Evolutionary conservation across 2,113 vertebrate genomes (phyloP).

Genomic region (Sclerurus mexicanus): DNA sequence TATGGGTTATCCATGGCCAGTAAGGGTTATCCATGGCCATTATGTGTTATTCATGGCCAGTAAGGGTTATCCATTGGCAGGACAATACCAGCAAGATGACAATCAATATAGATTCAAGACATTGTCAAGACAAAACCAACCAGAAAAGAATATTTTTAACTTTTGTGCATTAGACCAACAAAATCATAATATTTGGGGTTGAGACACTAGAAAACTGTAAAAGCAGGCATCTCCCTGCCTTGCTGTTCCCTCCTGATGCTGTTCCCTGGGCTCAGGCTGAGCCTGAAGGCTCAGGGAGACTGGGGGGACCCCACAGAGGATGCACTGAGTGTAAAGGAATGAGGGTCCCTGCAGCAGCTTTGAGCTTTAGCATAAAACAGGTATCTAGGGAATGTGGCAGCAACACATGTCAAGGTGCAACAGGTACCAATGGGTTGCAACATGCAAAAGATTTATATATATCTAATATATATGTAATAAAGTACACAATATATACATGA

Average conservation of each 20-base stretch:
- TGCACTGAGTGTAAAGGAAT: accelerated
- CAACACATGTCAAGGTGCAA: too few relatives aligned
- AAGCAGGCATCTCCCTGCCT: background rate
- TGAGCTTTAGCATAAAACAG: background rate
- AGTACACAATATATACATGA: background rate
- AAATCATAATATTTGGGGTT: background rate
- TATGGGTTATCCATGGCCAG: too few relatives aligned
- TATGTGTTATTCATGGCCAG: background rate
- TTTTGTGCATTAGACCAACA: background rate
- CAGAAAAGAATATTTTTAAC: background rate
- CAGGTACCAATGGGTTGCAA: too few relatives aligned
- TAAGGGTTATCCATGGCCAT: too few relatives aligned
- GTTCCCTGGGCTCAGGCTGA: background rate
- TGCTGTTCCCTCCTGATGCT: background rate
- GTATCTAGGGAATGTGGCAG: background rate
- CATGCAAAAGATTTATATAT: background rate
- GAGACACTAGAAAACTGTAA: background rate
- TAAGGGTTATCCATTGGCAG: background rate
- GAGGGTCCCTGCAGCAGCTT: background rate
- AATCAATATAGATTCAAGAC: background rate
- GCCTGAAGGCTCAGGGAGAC: background rate
- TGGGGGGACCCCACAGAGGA: accelerated
- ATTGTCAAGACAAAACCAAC: background rate
- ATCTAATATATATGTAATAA: background rate
- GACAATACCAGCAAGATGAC: background rate